Evolutionary conservation across 2,797 vertebrate species (phyloP).

Genomic region (Spondyliosoma cantharus): DNA sequence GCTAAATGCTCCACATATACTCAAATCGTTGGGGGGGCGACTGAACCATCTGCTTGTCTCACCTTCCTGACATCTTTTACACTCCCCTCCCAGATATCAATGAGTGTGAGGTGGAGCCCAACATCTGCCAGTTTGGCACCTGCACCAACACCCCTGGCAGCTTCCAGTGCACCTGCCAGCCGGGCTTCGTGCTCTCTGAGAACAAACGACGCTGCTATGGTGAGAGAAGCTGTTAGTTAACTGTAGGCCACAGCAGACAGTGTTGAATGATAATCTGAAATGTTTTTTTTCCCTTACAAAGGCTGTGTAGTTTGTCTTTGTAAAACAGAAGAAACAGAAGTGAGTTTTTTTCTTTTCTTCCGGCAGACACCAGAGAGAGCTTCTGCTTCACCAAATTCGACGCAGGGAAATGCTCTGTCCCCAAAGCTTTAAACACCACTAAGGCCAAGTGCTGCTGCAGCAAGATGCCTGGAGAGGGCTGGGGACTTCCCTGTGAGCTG

Average conservation of each 20-base stretch:
- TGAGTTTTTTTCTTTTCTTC: not conserved
- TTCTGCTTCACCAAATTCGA: conserved; percentile 97
- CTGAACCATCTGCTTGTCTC: conserved; percentile 24
- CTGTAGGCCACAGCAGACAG: not conserved
- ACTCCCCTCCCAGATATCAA: conserved; percentile 87
- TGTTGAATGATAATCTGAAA: not conserved
- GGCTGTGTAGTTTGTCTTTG: not conserved
- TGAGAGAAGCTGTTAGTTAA: conserved; percentile 74
- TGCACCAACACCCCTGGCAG: conserved; percentile 93
- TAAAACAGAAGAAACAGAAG: not conserved
- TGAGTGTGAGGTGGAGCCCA: conserved; percentile 91
- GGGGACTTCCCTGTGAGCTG: conserved; percentile 96
- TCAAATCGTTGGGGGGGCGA: not conserved
- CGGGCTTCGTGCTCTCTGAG: conserved; percentile 92
- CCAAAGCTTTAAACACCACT: conserved; percentile 94
- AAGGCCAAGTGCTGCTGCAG: conserved; percentile 96
- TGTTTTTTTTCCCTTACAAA: not conserved
- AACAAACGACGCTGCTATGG: conserved; percentile 92
- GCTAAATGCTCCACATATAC: not conserved
- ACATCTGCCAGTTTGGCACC: conserved; percentile 91
- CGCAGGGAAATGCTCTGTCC: conserved; percentile 90
- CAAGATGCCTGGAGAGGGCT: conserved; percentile 93
- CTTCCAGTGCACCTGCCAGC: conserved; percentile 92
- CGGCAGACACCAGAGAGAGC: conserved; percentile 91
- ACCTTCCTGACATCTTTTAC: not conserved